Evolutionary conservation across 1,140 invertebrate species (phyloP).

Genomic region (Papilio machaon): DNA sequence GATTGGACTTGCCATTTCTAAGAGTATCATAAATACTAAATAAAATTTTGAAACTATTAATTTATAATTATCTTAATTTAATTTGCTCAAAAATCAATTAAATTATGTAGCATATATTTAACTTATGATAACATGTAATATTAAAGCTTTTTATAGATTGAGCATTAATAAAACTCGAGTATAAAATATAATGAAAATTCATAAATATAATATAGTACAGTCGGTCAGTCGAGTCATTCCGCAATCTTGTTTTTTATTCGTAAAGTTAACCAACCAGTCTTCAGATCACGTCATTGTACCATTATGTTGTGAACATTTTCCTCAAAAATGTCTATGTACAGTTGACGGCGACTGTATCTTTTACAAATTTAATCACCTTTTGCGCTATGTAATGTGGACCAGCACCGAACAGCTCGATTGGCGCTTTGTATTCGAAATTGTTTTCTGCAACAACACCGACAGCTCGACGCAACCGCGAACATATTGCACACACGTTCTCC

Average conservation of each 20-base stretch:
- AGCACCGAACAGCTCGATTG: slow-evolving; percentile 49
- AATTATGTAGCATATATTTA: background rate
- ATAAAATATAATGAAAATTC: background rate
- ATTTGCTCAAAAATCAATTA: background rate
- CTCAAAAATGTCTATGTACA: slow-evolving; percentile 38
- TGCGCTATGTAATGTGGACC: slow-evolving; percentile 53
- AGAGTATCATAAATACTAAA: too few relatives aligned
- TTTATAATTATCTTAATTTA: too few relatives aligned
- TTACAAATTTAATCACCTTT: slow-evolving; percentile 46
- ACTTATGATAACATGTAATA: background rate
- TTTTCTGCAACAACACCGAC: slow-evolving; percentile 48
- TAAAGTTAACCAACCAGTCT: slow-evolving; percentile 26
- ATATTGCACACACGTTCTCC: slow-evolving; percentile 43
- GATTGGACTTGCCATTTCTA: background rate
- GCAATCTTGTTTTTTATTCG: slow-evolving; percentile 19
- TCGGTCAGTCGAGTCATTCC: slow-evolving; percentile 13
- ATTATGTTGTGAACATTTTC: slow-evolving; percentile 3
- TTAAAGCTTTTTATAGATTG: background rate
- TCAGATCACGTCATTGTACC: background rate
- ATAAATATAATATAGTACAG: background rate
- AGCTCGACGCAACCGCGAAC: slow-evolving; percentile 50
- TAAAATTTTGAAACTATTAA: too few relatives aligned
- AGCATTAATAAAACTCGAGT: background rate
- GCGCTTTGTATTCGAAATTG: slow-evolving; percentile 55
- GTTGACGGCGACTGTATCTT: slow-evolving; percentile 37